Evolutionary conservation across 2,888 invertebrate species (phyloP).

Genomic region (Stenotaenia linearis): DNA sequence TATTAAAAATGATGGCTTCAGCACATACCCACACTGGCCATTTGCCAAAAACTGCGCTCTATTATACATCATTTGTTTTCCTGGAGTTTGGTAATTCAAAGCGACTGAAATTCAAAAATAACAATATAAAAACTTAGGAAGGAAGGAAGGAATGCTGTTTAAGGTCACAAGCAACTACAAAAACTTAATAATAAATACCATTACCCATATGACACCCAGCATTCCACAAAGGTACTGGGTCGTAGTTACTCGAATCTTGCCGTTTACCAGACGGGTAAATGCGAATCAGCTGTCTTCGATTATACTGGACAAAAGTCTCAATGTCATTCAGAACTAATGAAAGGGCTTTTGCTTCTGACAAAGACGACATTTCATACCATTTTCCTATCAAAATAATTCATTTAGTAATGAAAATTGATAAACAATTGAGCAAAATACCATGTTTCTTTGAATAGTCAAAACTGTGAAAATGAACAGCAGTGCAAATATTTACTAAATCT

Average conservation of each 20-base stretch:
- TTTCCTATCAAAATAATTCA: no score
- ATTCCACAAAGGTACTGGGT: conserved; percentile 55
- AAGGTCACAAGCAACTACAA: no score
- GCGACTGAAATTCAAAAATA: conserved; percentile 50
- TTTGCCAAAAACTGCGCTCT: conserved; percentile 54
- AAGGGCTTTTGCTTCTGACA: conserved; percentile 51
- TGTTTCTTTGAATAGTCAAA: conserved; percentile 43
- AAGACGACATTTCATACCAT: conserved; percentile 52
- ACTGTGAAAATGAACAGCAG: conserved; percentile 47
- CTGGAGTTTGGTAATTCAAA: conserved; percentile 57
- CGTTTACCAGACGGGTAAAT: conserved; percentile 55
- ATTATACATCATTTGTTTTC: conserved; percentile 52
- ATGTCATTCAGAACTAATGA: no score
- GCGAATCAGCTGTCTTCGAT: conserved; percentile 49
- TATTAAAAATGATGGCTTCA: conserved; percentile 54
- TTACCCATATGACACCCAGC: conserved; percentile 55
- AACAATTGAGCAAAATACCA: no score
- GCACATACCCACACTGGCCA: conserved; percentile 56
- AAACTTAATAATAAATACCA: no score
- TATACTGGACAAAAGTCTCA: conserved; percentile 48
- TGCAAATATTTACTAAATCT: conserved; percentile 47
- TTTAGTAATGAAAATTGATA: no score
- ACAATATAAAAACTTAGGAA: no score
- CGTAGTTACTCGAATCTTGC: conserved; percentile 57
- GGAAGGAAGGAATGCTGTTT: no score